Evolutionary conservation across 2,888 invertebrate genomes (phyloP), one percentile per base, ranked within the genome.

Genomic region (Pollenia labialis): DNA sequence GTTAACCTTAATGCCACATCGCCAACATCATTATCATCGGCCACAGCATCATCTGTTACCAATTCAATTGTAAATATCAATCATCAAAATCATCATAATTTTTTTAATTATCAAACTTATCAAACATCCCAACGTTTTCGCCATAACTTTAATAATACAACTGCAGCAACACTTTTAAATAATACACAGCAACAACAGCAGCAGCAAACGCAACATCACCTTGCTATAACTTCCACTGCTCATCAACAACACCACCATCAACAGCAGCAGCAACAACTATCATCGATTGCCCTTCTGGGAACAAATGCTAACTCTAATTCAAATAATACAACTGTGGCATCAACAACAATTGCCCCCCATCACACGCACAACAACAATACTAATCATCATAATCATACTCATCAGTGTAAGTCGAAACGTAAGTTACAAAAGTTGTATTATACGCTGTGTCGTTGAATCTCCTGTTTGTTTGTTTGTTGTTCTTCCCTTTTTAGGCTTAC

Each of bases 401-500:
- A 92, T 87, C 90, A 90, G 81, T 91, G 92, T 90, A 91, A 91
- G 89, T 90, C 92, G 89, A 93, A 92, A 91, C 93, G 93, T 91
- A 93, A 92, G 91, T 91, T 92, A 90, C 93, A 93, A 90, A 93
- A 93, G 91, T 91, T 93, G 90, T 93, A 93, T 90, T 93, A 93
- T 90, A 92, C 93, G 89, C 91, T 93, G 88, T 93, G 93, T 90
- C 92, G 93, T 90, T 93, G 92, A 91, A 90, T 87, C 82, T 85
- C 82, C 71, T 74, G 62, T 56, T 62, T 54, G 32, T 64, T 54
- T 68, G 52, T 68, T 72, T 46, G 32, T 60, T 72, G 48, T 81
- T 46, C 46, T 52, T 32, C 18, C 14, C 16, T 42, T 56, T 32
- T 80, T 72, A 56, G 46, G 14, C 32, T 52, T 44, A 54, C 8